Evolutionary conservation across 2,888 invertebrate genomes (phyloP).

Genomic region (Cremastinae sp.): DNA sequence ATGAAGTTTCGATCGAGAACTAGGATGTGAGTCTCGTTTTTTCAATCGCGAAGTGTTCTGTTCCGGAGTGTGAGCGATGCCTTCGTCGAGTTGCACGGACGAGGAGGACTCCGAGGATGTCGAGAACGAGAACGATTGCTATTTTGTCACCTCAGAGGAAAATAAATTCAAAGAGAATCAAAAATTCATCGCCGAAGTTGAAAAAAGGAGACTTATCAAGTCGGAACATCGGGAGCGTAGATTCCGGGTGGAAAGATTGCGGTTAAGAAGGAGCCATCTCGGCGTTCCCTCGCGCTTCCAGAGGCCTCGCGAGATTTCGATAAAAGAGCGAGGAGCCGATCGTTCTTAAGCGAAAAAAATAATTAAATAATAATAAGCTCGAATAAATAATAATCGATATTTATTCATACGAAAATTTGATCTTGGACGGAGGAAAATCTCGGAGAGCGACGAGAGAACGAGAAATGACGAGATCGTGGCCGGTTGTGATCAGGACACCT

Average conservation of each 20-base stretch:
- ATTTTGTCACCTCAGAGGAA: no score
- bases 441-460: neutral
- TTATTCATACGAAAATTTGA: no score
- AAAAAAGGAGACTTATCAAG: slow-evolving; percentile 11
- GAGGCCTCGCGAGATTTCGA: neutral
- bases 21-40: slow-evolving; percentile 15
- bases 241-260: slow-evolving; percentile 78
- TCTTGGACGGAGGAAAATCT: slow-evolving; percentile 13
- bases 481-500: slow-evolving; percentile 23
- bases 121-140: slow-evolving; percentile 75
- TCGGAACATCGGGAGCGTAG: slow-evolving; percentile 56
- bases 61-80: slow-evolving; percentile 70
- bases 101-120: slow-evolving; percentile 79
- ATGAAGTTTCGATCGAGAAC: slow-evolving; percentile 14
- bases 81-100: slow-evolving; percentile 74
- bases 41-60: no score
- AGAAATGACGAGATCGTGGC: slow-evolving; percentile 44
- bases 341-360: neutral
- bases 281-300: neutral
- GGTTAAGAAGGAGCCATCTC: slow-evolving; percentile 67
- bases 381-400: no score
- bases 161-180: no score
- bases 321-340: neutral
- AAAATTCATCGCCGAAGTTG: slow-evolving; percentile 42
- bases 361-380: neutral